These are phyloP conservation scores for Helostoma temminkii DNA, from an alignment of 2,797 vertebrate genomes.

Conservation along the genomic window DNA sequence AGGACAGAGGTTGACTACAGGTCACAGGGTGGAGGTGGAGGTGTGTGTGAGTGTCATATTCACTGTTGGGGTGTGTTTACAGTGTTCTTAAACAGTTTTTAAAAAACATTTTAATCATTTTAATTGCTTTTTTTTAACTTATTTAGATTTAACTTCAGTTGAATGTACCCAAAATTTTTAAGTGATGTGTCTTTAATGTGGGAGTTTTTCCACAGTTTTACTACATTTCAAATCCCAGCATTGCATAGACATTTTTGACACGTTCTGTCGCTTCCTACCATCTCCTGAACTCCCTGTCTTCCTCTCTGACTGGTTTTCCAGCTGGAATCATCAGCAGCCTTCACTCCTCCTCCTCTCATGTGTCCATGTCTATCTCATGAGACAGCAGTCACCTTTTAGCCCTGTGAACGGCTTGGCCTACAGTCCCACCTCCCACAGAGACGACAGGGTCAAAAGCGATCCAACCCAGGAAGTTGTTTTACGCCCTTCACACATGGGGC, in stretches of 20 bases:
- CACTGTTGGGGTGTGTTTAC: neutral
- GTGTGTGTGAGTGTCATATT: conserved; percentile 32
- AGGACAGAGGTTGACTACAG: conserved; percentile 81
- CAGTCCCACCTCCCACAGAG: conserved; percentile 62
- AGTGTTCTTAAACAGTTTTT: conserved; percentile 1
- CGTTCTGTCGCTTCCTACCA: neutral
- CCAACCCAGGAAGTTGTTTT: conserved; percentile 74
- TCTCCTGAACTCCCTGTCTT: conserved; percentile 12
- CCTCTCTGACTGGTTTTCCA: conserved; percentile 68
- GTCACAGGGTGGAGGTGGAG: conserved; percentile 66
- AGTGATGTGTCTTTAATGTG: neutral
- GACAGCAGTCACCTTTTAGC: conserved; percentile 70
- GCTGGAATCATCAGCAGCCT: conserved; percentile 57
- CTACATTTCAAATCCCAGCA: neutral
- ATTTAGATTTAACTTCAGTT: neutral
- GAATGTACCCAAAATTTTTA: neutral
- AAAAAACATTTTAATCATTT: conserved; percentile 15
- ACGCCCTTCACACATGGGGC: conserved; percentile 67
- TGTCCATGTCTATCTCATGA: conserved; percentile 58
- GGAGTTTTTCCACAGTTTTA: neutral
- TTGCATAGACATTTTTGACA: neutral
- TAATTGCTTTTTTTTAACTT: too few species aligned
- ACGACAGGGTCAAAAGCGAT: conserved; percentile 65
- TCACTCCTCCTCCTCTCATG: conserved; percentile 55
- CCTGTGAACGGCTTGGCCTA: conserved; percentile 43